A percentile compares a stretch with the other conserved stretches of the same genome.
These are phyloP conservation scores for Lepus townsendii DNA, from an alignment of 2,797 vertebrate genomes.

Conservation along the genomic window DNA sequence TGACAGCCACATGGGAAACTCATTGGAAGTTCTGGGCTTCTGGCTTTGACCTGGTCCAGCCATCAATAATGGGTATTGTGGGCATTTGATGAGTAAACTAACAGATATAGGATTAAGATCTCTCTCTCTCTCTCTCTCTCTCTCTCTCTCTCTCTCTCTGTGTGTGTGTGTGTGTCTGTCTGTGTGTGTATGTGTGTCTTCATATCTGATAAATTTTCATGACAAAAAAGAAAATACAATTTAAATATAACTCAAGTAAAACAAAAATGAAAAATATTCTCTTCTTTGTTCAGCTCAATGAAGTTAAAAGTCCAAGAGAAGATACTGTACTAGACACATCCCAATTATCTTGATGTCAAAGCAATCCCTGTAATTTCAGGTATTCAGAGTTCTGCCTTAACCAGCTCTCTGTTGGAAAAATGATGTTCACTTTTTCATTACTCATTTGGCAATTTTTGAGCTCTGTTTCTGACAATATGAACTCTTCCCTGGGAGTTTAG, in stretches of 20 bases:
- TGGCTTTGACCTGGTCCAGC: no score
- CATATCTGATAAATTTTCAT: background rate
- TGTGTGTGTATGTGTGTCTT: background rate
- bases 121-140: no score
- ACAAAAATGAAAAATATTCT: background rate
- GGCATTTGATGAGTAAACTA: no score
- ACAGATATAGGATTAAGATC: no score
- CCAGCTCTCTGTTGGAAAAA: background rate
- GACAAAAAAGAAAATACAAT: background rate
- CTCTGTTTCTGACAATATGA: conserved; percentile 3
- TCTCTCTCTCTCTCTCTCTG: no score
- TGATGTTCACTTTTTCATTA: conserved; percentile 1
- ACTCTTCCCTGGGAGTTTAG: background rate
- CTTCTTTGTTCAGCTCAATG: background rate
- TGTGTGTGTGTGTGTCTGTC: background rate
- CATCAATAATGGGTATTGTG: no score
- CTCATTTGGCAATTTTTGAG: background rate
- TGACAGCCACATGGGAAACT: no score
- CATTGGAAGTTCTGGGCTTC: no score
- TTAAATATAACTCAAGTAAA: background rate
- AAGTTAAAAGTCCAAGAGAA: background rate
- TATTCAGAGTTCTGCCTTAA: background rate
- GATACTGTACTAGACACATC: background rate
- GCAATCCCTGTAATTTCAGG: background rate
- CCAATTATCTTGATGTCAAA: conserved; percentile 8